Evolutionary conservation across 1,140 invertebrate species (phyloP).

Genomic region (Aplysia californica): DNA sequence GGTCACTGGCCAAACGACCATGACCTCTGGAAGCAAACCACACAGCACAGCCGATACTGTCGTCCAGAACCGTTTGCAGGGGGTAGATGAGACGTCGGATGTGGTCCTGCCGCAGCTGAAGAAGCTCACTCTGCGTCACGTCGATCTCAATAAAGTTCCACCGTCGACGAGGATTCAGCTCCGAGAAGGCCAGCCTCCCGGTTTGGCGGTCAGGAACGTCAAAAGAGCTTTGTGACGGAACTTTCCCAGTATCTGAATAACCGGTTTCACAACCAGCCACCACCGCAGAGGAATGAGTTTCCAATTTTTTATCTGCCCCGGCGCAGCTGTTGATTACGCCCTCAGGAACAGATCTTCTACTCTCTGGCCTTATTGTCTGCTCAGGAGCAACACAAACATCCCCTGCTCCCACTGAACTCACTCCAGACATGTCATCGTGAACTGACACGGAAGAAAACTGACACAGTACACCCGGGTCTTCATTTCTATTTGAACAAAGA

Average conservation of each 20-base stretch:
- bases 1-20: constrained; percentile 66
- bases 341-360: too few species aligned
- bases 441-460: too few species aligned
- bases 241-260: not conserved
- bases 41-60: constrained; percentile 90
- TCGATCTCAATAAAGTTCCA: constrained; percentile 85
- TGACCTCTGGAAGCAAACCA: constrained; percentile 92
- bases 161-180: constrained; percentile 80
- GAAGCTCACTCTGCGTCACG: constrained; percentile 78
- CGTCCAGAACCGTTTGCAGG: constrained; percentile 87
- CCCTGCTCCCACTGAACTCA: too few species aligned
- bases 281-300: too few species aligned
- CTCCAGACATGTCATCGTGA: too few species aligned
- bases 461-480: too few species aligned
- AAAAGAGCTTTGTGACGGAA: constrained; percentile 25
- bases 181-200: constrained; percentile 78
- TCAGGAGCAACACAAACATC: too few species aligned
- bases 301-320: too few species aligned
- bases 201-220: constrained; percentile 69
- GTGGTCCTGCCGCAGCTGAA: constrained; percentile 67
- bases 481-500: too few species aligned
- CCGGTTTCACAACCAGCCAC: too few species aligned
- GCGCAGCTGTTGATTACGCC: too few species aligned
- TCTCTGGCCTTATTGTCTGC: too few species aligned
- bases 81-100: constrained; percentile 83